Evolutionary conservation across 2,113 vertebrate genomes (phyloP).

Genomic region (Sterna hirundo): DNA sequence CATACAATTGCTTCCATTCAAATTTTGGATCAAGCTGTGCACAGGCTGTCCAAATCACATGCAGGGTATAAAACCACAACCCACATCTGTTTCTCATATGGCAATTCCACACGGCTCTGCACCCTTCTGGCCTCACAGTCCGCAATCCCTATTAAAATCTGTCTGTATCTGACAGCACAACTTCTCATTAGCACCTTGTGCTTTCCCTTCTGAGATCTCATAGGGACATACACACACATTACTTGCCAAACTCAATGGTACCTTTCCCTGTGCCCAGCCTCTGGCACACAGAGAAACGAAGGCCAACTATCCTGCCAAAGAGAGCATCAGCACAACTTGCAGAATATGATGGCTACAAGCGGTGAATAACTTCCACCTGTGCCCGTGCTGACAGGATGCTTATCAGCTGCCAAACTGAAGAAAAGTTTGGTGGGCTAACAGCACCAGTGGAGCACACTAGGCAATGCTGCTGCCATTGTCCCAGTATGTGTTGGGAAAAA

Average conservation of each 20-base stretch:
- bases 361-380: not conserved
- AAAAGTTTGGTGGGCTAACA: not conserved
- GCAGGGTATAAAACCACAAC: not conserved
- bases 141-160: not conserved
- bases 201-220: not conserved
- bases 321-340: rapidly evolving
- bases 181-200: not conserved
- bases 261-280: not conserved
- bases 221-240: not conserved
- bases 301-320: not conserved
- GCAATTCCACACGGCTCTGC: not conserved
- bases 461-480: rapidly evolving
- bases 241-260: not conserved
- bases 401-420: not conserved
- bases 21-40: not conserved
- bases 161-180: not conserved
- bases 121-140: not conserved
- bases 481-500: not conserved
- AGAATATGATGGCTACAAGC: not conserved
- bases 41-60: not conserved
- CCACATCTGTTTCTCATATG: not conserved
- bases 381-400: not conserved
- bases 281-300: not conserved
- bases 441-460: not conserved
- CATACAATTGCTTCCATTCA: not conserved